phyloP scores from a whole-genome alignment of 2,888 invertebrate genomes.

The Noctua janthina region DNA sequence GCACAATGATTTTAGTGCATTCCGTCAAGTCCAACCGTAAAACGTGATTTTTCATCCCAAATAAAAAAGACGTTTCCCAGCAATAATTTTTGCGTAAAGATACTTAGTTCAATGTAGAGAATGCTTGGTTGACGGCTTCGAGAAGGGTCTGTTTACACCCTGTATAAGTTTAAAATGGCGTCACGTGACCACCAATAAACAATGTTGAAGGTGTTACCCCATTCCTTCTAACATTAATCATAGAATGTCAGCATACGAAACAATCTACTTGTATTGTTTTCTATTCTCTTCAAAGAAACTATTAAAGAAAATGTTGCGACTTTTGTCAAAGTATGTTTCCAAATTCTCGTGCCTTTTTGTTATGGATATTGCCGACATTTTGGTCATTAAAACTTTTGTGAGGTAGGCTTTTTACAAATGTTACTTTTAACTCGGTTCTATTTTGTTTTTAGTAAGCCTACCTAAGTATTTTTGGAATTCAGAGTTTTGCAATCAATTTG shows the following conservation, averaged over 20 bases:
- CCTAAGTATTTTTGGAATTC: not conserved
- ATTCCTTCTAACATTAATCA: constrained; percentile 27
- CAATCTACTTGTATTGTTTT: constrained; percentile 32
- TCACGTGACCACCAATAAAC: no score
- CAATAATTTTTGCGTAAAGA: no score
- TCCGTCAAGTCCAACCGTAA: no score
- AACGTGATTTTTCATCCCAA: no score
- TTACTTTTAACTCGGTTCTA: not conserved
- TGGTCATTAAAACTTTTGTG: constrained; percentile 36
- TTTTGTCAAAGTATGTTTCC: constrained; percentile 31
- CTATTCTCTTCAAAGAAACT: constrained; percentile 18
- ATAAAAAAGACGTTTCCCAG: no score
- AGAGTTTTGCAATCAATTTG: not conserved
- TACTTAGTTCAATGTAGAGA: no score
- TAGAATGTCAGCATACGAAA: constrained; percentile 14
- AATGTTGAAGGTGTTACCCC: not conserved
- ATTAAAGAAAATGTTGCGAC: constrained; percentile 34
- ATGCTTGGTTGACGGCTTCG: no score
- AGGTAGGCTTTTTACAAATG: constrained; percentile 5
- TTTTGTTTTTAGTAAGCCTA: not conserved
- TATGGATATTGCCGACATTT: constrained; percentile 33
- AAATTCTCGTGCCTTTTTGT: constrained; percentile 30
- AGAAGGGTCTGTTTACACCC: no score
- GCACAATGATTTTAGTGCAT: no score
- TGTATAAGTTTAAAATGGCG: not conserved